Evolutionary conservation across 2,888 invertebrate genomes (phyloP).

Genomic region (Megalurothrips usitatus): DNA sequence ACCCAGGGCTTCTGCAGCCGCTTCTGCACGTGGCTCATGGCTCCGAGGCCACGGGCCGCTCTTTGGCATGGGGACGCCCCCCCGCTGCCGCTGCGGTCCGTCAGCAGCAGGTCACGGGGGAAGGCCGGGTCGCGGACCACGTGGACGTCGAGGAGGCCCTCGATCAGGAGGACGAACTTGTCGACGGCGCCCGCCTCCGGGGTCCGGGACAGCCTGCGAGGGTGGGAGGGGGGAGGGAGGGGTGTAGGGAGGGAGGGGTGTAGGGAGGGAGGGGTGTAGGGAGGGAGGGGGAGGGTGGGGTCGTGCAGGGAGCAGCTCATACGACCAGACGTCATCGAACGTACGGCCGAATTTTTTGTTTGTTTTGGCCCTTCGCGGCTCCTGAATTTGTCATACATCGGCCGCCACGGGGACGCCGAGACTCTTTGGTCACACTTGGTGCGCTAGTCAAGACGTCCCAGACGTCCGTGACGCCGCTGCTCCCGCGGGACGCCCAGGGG

Average conservation of each 20-base stretch:
- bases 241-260: not conserved
- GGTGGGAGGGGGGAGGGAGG: not conserved
- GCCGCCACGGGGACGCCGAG: too few relatives aligned
- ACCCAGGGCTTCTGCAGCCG: constrained; percentile 21
- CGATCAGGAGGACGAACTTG: not conserved
- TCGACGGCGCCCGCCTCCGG: not conserved
- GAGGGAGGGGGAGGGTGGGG: not conserved
- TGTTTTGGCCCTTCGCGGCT: not conserved
- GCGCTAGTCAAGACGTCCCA: not conserved
- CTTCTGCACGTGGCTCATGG: not conserved
- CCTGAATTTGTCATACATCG: not conserved
- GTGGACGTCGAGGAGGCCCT: not conserved
- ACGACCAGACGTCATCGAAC: too few relatives aligned
- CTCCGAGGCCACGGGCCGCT: not conserved
- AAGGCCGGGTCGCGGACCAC: not conserved
- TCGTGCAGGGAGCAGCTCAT: not conserved
- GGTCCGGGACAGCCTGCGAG: not conserved
- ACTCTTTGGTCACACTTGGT: too few relatives aligned
- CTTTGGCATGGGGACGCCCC: not conserved
- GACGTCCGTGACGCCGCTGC: too few relatives aligned
- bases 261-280: not conserved
- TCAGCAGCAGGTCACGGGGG: not conserved
- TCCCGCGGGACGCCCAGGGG: not conserved
- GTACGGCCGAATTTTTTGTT: too few relatives aligned
- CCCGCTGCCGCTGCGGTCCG: not conserved